phyloP scores from a whole-genome alignment of 2,888 invertebrate species.

The Deilephila porcellus region DNA sequence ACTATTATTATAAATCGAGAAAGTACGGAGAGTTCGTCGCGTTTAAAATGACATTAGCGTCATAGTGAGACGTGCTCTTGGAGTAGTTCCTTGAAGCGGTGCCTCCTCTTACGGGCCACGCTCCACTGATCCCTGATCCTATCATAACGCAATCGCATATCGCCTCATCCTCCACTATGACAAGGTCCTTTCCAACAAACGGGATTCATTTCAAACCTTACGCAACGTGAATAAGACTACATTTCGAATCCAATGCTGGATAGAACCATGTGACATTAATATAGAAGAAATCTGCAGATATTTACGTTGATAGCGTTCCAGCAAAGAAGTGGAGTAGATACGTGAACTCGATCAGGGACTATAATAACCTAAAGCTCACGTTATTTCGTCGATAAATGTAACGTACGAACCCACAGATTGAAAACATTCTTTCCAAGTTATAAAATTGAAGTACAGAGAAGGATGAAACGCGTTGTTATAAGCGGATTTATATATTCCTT shows the following conservation, averaged over 20 bases:
- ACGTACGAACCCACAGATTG: constrained; percentile 52
- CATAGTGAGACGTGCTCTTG: constrained; percentile 65
- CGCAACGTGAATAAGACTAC: constrained; percentile 35
- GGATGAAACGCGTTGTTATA: constrained; percentile 10
- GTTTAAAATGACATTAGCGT: constrained; percentile 75
- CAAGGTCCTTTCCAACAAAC: constrained; percentile 51
- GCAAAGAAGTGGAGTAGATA: constrained; percentile 79
- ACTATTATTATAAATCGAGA: constrained; percentile 44
- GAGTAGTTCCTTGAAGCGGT: constrained; percentile 55
- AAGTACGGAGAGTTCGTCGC: constrained; percentile 59
- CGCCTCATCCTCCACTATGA: constrained; percentile 51
- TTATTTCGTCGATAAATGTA: constrained; percentile 66
- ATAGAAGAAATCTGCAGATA: constrained; percentile 72
- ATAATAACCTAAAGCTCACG: constrained; percentile 71
- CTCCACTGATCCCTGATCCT: constrained; percentile 80
- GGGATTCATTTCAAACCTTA: constrained; percentile 55
- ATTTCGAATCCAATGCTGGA: constrained; percentile 34
- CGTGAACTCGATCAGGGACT: constrained; percentile 77
- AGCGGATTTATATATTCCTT: neutral
- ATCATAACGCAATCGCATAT: constrained; percentile 83
- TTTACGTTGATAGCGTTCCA: constrained; percentile 81
- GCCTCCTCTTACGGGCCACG: constrained; percentile 64
- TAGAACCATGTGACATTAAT: constrained; percentile 54
- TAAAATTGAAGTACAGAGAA: constrained; percentile 5
- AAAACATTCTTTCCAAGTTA: constrained; percentile 44